Evolutionary conservation across 1,140 invertebrate species (phyloP), one percentile per base, ranked within the genome.

Genomic region (Penaeus vannamei): DNA sequence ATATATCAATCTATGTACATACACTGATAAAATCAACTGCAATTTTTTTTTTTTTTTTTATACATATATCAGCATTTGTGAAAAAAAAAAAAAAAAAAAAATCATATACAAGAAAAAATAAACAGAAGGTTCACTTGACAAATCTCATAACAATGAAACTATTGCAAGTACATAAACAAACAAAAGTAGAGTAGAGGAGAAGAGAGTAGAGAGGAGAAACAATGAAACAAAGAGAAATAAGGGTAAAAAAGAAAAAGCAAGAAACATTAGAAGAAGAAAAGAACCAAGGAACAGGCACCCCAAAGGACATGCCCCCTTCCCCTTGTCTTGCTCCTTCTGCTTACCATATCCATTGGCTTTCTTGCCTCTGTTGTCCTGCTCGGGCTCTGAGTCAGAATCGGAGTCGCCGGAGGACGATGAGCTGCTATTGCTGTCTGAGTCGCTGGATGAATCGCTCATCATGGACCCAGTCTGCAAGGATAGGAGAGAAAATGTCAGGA

Each of bases 381-480:
- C 86, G 19, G 64, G 62, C 46, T 88, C 86, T 42, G 86, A 88
- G 60, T 88, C 86, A 17, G 86, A 88, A 26, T 88, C 86, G 19
- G 86, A 88, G 10, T 88, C 86, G 66, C 86, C 84, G 23, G 77
- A 69, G 36, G 86, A 88, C 20, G 86, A 88, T 20, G 81, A 84
- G 84, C 86, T 88, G 80, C 86, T 88, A 23, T 88, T 88, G 64
- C 80, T 84, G 46, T 88, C 86, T 2, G 86, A 88, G 29, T 88
- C 86, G 76, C 86, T 88, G n/a, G 86, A 88, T 23, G 86, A 88
- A 12, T 88, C 86, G 23, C 60, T 69, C 80, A 88, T 83, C 8
- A 76, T 32, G 22, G 29, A 29, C n/a, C n/a, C 72, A 32, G 72
- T 81, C 86, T 88, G 66, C 23, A 3, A 61, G 14, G 26, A 17